Conservation (phyloP, 1,140 invertebrate genomes). For the Meteorus sp. region DNA sequence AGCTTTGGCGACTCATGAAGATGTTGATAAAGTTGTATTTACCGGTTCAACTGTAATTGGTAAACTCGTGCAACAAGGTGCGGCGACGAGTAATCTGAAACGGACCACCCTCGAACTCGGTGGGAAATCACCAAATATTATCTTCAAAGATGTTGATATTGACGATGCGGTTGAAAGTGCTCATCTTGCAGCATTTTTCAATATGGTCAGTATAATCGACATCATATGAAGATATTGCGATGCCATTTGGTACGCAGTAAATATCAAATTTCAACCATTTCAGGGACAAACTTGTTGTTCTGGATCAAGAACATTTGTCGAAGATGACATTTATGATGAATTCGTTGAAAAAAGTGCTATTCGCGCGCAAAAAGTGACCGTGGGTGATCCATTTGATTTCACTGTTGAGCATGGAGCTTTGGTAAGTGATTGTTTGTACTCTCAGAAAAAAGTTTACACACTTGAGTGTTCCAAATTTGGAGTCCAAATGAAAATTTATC, state of each 20-base stretch:
- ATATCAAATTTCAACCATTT: slow-evolving; percentile 45
- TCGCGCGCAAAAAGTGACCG: slow-evolving; percentile 75
- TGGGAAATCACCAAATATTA: slow-evolving; percentile 93
- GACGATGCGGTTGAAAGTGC: slow-evolving; percentile 78
- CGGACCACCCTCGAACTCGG: slow-evolving; percentile 91
- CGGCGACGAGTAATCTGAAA: slow-evolving; percentile 83
- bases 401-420: slow-evolving; percentile 89
- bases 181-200: slow-evolving; percentile 84
- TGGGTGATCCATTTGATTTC: slow-evolving; percentile 90
- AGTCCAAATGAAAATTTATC: no score
- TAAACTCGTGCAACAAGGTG: slow-evolving; percentile 79
- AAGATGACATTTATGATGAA: slow-evolving; percentile 93
- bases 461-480: no score
- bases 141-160: slow-evolving; percentile 83
- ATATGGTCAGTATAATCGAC: slow-evolving; percentile 69
- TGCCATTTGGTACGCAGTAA: no score
- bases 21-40: slow-evolving; percentile 76
- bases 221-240: no score
- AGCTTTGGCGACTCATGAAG: slow-evolving; percentile 75
- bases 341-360: slow-evolving; percentile 88
- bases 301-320: slow-evolving; percentile 85
- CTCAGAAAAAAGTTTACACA: no score
- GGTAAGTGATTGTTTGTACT: no score
- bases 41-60: slow-evolving; percentile 91
- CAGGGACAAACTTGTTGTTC: slow-evolving; percentile 70